Base-by-base conservation (phyloP, 2,113 vertebrate species). In the Nycticorax nycticorax region DNA sequence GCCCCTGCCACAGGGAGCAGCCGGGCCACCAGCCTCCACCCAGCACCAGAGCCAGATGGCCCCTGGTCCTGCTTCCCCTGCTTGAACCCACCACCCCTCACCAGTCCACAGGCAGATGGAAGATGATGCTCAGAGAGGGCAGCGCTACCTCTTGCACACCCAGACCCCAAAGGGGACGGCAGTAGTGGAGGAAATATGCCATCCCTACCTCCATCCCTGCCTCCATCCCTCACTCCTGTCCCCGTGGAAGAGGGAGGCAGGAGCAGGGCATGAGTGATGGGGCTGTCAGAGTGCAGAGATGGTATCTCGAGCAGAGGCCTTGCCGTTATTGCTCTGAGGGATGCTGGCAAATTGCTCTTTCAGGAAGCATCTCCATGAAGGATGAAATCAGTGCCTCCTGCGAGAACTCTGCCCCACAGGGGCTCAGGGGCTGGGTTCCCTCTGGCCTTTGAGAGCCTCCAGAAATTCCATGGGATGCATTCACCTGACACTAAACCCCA, bases 341-440 rank as follows among this genome's bases (percentile, higher is more conserved):
- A 92, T 76, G 89, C 89, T 92, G 94, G 92, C 96, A 96, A 95
- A 95, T 95, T 95, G 92, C 84, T 87, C 95, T 95, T 93, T 96
- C 84, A 95, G 91, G 95, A 91, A 95, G 84, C 77, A 87, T 95
- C 84, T 85, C 71, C 89, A 91, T 79, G 92, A 96, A 83, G 87
- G 69, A 95, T 95, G 66, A 94, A 97, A 95, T 91, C 87, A 66
- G 81, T 47, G 53, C 37, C 45, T 94, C 62, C 84, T 60, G 48
- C 0, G 1, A 87, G 91, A 95, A 23, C 80, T 75, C 56, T 92
- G 84, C 62, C 80, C 85, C 69, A 56, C 41, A 24, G 48, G 24
- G 21, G 21, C 48, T 60, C 18, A 15, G 67, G 35, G n/a, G 6
- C 39, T 59, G 17, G 5, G 8, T 75, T 86, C 60, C 50, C 55